Percentiles rank a stretch among this genome's conserved stretches.
These are phyloP conservation scores for Miltochrista miniata DNA, from an alignment of 2,888 invertebrate genomes.

Conservation along the genomic window DNA sequence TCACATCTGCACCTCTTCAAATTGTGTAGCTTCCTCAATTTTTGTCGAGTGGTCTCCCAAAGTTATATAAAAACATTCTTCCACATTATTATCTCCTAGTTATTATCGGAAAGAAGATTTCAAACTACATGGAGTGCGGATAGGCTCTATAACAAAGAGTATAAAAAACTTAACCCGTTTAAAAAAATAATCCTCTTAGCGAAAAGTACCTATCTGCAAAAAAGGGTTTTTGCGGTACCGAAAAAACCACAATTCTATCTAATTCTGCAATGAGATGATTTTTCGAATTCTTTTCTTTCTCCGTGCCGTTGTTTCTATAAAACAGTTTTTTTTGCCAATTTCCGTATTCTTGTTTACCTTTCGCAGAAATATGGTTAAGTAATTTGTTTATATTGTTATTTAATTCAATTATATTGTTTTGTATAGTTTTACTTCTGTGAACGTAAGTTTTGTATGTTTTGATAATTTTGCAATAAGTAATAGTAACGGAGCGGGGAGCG, in stretches of 20 bases:
- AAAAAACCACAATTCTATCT: constrained; percentile 65
- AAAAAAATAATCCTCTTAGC: constrained; percentile 78
- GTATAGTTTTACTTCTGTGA: no score
- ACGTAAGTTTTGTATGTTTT: no score
- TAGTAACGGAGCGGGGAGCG: no score
- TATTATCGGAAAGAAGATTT: constrained; percentile 25
- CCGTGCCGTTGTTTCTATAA: constrained; percentile 23
- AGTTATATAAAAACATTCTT: constrained; percentile 19
- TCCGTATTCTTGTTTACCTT: no score
- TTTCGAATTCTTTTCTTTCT: constrained; percentile 38
- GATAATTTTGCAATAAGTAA: no score
- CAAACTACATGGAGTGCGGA: constrained; percentile 29
- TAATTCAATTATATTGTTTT: no score
- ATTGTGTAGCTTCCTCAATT: constrained; percentile 29
- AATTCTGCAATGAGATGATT: constrained; percentile 49
- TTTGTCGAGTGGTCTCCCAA: constrained; percentile 28
- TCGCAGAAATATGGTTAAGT: no score
- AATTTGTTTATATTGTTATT: no score
- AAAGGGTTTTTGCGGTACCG: constrained; percentile 62
- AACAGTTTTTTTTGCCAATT: neutral
- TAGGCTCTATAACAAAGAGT: constrained; percentile 42
- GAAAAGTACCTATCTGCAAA: constrained; percentile 56
- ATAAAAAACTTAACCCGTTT: constrained; percentile 64
- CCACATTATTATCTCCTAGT: constrained; percentile 28
- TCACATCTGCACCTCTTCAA: constrained; percentile 41